A percentile compares a stretch with the other conserved stretches of the same genome.
These are phyloP conservation scores for Leptarthrus brevirostris DNA, from an alignment of 2,888 invertebrate species.

Conservation along the genomic window DNA sequence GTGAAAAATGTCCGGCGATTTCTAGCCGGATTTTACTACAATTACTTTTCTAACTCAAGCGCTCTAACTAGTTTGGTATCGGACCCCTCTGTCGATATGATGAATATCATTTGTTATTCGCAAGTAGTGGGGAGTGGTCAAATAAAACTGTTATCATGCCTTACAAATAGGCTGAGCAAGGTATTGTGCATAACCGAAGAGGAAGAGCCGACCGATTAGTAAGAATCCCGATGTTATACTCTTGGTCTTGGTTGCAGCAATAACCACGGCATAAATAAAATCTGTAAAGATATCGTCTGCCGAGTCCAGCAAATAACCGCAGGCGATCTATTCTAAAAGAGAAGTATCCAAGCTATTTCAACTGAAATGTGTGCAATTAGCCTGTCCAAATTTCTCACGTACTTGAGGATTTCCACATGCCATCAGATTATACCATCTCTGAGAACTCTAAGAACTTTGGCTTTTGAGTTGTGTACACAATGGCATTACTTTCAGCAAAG, in stretches of 20 bases:
- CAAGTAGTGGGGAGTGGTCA: constrained; percentile 36
- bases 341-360: not conserved
- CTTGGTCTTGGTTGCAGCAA: not conserved
- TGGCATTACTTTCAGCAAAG: not conserved
- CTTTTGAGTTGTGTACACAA: not conserved
- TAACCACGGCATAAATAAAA: constrained; percentile 29
- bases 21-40: constrained; percentile 2
- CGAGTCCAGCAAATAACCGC: constrained; percentile 25
- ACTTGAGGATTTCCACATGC: constrained; percentile 18
- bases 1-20: constrained; percentile 26
- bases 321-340: constrained; percentile 3
- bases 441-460: not conserved
- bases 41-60: not conserved
- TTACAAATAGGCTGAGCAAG: constrained; percentile 16
- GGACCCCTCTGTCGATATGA: constrained; percentile 23
- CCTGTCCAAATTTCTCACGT: constrained; percentile 44
- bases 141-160: constrained; percentile 37
- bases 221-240: not conserved
- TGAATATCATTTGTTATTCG: constrained; percentile 37
- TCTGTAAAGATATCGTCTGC: constrained; percentile 6
- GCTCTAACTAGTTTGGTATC: not conserved
- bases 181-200: not conserved
- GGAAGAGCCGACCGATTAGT: constrained; percentile 7
- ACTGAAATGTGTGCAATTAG: constrained; percentile 28
- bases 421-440: constrained; percentile 12